Evolutionary conservation across 1,140 invertebrate genomes (phyloP), one percentile per base, ranked within the genome.

Genomic region (Drosophila funebris): DNA sequence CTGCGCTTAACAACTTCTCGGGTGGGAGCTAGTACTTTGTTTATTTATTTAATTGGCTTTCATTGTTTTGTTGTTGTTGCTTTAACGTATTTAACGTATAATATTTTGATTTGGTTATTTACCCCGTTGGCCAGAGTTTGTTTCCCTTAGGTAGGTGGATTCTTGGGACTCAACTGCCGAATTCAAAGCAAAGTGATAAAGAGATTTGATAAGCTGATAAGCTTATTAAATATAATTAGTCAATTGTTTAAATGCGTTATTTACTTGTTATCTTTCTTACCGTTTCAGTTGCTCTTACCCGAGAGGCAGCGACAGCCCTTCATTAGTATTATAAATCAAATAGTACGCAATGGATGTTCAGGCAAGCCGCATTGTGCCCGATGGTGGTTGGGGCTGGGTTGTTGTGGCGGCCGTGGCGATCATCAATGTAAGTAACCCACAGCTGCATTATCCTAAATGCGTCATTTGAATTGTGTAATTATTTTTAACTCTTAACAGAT

Each of bases 341-440:
- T 22, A 20, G 11, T 52, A 39, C 60, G 41, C 36, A 44, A 80
- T 87, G 80, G 76, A 84, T 22, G 36, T 61, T 9, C 76, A 78
- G 20, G 24, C 48, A 8, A 66, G 7, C n/a, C 71, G 70, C 27
- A 46, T 58, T 7, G 81, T 91, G 9, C 95, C 94, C 6, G 94
- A 95, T 92, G 94, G 95, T 31, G 95, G 94, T 20, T 95, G 94
- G 93, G 95, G 94, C 2, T 95, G 95, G 95, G 92, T 94, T 88
- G 92, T 95, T 6, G 92, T 95, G 14, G 73, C 94, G 33, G 94
- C 94, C 33, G 92, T 93, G 29, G 94, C 93, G n/a, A 52, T 95
- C 11, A 93, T 93, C 44, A 95, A 95, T 91, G 95, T 95, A 92
- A 94, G 94, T 93, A 50, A 27, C 9, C 1, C 27, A 8, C 24